These are phyloP conservation scores for Harpegnathos saltator DNA, from an alignment of 1,140 invertebrate genomes.

Conservation along the genomic window DNA sequence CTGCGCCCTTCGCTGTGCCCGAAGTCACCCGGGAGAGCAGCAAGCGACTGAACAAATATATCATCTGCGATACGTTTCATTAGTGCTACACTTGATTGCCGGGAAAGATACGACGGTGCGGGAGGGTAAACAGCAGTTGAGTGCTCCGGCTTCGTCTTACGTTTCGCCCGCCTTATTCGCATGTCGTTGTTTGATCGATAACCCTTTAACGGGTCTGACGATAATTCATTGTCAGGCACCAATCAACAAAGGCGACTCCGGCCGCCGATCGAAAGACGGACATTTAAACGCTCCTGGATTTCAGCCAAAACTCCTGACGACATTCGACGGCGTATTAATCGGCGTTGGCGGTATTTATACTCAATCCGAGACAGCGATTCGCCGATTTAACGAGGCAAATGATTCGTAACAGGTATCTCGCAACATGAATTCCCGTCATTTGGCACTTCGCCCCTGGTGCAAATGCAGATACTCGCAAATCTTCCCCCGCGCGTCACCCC, in stretches of 20 bases:
- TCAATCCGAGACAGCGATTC: background rate
- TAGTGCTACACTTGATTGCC: background rate
- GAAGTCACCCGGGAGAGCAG: no score
- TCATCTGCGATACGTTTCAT: background rate
- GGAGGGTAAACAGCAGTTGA: background rate
- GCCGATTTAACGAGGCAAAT: background rate
- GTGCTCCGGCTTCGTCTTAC: background rate
- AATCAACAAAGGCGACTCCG: conserved; percentile 18
- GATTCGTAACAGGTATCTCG: background rate
- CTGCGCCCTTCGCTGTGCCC: no score
- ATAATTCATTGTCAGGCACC: conserved; percentile 34
- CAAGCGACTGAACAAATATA: background rate
- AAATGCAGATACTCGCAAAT: background rate
- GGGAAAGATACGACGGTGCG: background rate
- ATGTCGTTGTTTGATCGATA: conserved; percentile 43
- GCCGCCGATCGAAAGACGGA: background rate
- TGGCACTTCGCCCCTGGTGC: background rate
- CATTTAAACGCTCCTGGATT: background rate
- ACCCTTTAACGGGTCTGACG: background rate
- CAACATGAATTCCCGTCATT: background rate
- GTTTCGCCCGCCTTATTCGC: conserved; percentile 17
- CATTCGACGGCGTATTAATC: background rate
- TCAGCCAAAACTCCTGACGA: background rate
- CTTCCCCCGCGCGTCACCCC: background rate
- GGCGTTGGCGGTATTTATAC: background rate